A percentile compares a stretch with the other conserved stretches of the same genome.
Evolutionary conservation across 2,888 invertebrate genomes (phyloP).

Genomic region (Eledona agricola): DNA sequence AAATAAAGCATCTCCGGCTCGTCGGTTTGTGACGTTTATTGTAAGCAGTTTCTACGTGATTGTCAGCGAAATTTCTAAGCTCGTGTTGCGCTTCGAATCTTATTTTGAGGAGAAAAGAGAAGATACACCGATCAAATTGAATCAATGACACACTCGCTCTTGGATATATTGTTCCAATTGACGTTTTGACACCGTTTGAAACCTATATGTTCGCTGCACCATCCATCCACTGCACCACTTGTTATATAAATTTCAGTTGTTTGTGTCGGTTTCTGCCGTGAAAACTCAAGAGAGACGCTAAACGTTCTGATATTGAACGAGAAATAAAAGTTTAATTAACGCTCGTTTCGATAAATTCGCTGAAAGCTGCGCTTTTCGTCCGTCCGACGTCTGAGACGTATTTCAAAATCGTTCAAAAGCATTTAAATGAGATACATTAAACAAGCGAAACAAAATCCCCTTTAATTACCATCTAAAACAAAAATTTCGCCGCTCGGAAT

Average conservation of each 20-base stretch:
- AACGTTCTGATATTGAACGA: conserved; percentile 10
- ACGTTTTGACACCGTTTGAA: conserved; percentile 39
- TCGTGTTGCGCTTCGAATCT: conserved; percentile 35
- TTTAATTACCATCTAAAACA: conserved; percentile 18
- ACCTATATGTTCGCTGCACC: conserved; percentile 33
- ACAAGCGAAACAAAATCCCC: conserved; percentile 9
- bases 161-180: conserved; percentile 36
- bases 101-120: conserved; percentile 29
- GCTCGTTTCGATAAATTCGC: conserved; percentile 8
- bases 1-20: conserved; percentile 38
- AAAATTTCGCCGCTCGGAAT: background rate
- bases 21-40: conserved; percentile 43
- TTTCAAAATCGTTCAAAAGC: conserved; percentile 27
- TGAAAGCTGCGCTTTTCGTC: conserved; percentile 7
- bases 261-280: conserved; percentile 2
- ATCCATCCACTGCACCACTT: conserved; percentile 13
- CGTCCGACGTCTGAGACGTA: conserved; percentile 17
- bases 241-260: conserved; percentile 23
- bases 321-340: conserved; percentile 20
- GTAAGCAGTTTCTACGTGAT: conserved; percentile 42
- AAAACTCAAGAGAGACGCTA: conserved; percentile 8
- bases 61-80: conserved; percentile 42
- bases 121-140: conserved; percentile 42
- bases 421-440: conserved; percentile 26
- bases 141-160: conserved; percentile 39